These are phyloP conservation scores for Pantelozetes paolii DNA, from an alignment of 2,888 invertebrate genomes.

Conservation along the genomic window DNA sequence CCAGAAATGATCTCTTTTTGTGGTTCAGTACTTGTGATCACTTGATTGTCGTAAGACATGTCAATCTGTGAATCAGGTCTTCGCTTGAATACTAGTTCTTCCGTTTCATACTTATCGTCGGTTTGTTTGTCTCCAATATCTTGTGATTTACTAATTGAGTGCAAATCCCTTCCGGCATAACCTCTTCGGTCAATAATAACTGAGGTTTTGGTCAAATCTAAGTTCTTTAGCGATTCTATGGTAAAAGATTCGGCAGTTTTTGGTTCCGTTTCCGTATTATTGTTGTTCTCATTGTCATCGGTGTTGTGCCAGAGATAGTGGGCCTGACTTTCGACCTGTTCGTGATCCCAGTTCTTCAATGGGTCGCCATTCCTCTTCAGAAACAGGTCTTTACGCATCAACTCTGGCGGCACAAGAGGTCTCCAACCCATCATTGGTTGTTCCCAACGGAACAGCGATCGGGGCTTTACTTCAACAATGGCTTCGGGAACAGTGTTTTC, in stretches of 20 bases:
- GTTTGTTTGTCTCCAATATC: neutral
- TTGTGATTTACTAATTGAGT: neutral
- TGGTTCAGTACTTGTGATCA: neutral
- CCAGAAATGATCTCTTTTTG: neutral
- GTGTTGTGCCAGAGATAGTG: neutral
- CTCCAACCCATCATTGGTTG: slow-evolving; percentile 22
- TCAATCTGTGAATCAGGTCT: neutral
- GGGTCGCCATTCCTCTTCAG: slow-evolving; percentile 8
- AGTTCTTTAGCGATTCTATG: neutral
- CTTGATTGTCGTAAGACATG: slow-evolving; percentile 4
- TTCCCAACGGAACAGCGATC: slow-evolving; percentile 17
- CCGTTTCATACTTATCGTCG: neutral
- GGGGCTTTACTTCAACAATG: slow-evolving; percentile 23
- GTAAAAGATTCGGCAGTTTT: neutral
- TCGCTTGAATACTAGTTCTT: neutral
- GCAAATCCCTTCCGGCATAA: neutral
- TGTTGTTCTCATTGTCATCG: neutral
- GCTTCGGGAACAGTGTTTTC: neutral
- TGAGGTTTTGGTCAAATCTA: slow-evolving; percentile 16
- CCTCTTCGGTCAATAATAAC: neutral
- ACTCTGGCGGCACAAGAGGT: neutral
- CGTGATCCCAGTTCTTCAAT: slow-evolving; percentile 10
- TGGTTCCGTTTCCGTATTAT: neutral
- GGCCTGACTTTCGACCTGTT: slow-evolving; percentile 12
- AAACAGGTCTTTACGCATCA: slow-evolving; percentile 11